Evolutionary conservation across 2,888 invertebrate genomes (phyloP).

Genomic region (Harmothoe impar): DNA sequence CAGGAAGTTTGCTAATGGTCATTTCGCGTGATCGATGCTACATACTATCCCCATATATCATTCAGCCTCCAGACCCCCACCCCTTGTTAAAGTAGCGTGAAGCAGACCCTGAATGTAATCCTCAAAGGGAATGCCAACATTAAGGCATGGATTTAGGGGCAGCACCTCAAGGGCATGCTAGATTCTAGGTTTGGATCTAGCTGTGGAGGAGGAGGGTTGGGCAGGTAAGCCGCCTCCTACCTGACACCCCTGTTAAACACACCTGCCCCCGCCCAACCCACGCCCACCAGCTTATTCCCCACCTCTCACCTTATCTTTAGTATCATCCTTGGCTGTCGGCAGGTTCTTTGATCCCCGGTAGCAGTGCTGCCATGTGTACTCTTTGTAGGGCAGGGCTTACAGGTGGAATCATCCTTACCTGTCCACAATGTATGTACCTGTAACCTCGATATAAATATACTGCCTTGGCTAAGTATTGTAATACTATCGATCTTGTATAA

Average conservation of each 20-base stretch:
- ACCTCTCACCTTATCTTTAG: conserved; percentile 9
- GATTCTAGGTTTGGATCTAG: not conserved
- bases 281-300: not conserved
- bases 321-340: not conserved
- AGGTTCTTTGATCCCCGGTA: conserved; percentile 22
- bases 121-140: not conserved
- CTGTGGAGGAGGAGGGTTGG: not conserved
- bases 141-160: not conserved
- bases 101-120: not conserved
- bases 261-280: not conserved
- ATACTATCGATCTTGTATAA: too few species aligned
- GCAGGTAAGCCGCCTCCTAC: not conserved
- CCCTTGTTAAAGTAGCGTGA: not conserved
- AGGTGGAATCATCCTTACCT: not conserved
- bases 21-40: conserved; percentile 12
- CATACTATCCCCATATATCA: not conserved
- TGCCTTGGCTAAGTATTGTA: too few species aligned
- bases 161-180: not conserved
- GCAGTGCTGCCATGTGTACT: not conserved
- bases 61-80: not conserved
- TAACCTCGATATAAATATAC: too few species aligned
- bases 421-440: too few species aligned
- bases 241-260: conserved; percentile 30
- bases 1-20: conserved; percentile 5
- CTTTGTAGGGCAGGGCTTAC: not conserved